Evolutionary conservation across 2,113 vertebrate species (phyloP).

Genomic region (Hemiscyllium ocellatum): DNA sequence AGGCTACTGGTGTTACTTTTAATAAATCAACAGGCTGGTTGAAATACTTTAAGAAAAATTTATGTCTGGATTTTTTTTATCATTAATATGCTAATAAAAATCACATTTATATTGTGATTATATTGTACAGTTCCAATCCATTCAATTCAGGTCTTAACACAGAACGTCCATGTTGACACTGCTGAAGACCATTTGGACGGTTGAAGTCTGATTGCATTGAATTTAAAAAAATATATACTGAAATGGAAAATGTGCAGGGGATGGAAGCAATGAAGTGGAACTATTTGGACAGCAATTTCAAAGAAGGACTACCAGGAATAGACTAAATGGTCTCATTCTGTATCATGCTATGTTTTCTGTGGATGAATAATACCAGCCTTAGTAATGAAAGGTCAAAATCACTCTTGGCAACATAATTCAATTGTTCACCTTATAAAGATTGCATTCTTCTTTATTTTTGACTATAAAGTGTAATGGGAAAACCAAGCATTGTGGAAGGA

Average conservation of each 20-base stretch:
- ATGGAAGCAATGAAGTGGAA: background rate
- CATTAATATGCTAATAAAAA: constrained; percentile 2
- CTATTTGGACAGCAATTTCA: background rate
- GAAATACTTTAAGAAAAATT: background rate
- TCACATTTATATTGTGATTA: background rate
- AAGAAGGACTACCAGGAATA: background rate
- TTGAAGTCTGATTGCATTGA: background rate
- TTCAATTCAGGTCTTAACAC: background rate
- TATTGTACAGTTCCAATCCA: background rate
- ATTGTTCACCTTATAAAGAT: background rate
- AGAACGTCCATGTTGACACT: background rate
- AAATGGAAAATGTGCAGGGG: background rate
- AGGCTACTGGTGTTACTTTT: background rate
- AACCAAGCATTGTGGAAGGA: too few species aligned
- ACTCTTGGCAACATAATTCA: too few species aligned
- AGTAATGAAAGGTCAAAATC: background rate
- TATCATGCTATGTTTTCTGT: background rate
- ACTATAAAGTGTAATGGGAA: too few species aligned
- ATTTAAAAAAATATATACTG: background rate
- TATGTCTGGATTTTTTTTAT: background rate
- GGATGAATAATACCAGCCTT: background rate
- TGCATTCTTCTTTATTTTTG: too few species aligned
- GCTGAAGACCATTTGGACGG: background rate
- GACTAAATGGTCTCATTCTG: too few species aligned
- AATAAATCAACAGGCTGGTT: constrained; percentile 3